Percentiles rank a stretch among this genome's conserved stretches.
phyloP scores from a whole-genome alignment of 2,113 vertebrate species.

The Campylorhamphus procurvoides region DNA sequence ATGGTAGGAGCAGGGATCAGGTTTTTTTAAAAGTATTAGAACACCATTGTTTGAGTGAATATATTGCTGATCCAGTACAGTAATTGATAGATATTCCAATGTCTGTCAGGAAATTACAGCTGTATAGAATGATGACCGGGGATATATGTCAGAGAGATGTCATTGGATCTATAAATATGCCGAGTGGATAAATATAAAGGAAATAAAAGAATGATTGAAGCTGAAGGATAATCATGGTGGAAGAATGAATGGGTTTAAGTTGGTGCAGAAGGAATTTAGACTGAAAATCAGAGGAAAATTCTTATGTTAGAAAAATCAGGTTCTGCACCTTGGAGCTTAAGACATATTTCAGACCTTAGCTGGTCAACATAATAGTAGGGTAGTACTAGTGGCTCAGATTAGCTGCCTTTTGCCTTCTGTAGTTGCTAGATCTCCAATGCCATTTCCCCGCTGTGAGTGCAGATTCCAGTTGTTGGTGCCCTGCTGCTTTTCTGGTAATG shows the following conservation, averaged over 20 bases:
- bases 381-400: background rate
- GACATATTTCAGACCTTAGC: background rate
- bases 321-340: background rate
- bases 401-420: background rate
- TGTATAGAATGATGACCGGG: background rate
- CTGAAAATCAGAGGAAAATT: background rate
- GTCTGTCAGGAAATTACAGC: background rate
- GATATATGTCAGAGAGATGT: background rate
- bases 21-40: background rate
- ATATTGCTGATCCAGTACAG: background rate
- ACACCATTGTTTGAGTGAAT: background rate
- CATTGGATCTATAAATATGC: background rate
- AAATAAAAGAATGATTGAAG: background rate
- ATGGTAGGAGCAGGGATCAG: background rate
- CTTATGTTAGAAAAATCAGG: background rate
- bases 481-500: background rate
- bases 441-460: fast-evolving
- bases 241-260: background rate
- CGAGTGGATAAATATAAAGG: slow-evolving; percentile 8
- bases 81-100: slow-evolving; percentile 14
- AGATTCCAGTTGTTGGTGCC: background rate
- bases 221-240: background rate
- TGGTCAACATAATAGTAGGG: background rate
- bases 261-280: background rate
- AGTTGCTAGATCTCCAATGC: background rate